These are phyloP conservation scores for Tympanoctomys barrerae DNA, from an alignment of 2,797 vertebrate species.

Conservation along the genomic window DNA sequence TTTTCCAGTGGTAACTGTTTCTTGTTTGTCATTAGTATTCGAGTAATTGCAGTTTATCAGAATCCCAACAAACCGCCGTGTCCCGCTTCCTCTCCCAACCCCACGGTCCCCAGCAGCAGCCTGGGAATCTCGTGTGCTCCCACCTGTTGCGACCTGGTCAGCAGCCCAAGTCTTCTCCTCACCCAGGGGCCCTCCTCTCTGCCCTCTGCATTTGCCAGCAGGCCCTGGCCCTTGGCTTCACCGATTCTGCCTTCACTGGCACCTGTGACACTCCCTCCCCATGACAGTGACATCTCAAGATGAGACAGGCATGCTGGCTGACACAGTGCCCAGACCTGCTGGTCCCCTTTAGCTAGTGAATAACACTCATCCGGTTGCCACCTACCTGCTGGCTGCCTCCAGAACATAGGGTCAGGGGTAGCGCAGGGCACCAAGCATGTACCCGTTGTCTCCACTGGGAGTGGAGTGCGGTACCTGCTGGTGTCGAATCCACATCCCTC, in stretches of 20 bases:
- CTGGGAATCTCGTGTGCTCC: neutral
- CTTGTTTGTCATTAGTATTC: neutral
- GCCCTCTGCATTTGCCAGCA: neutral
- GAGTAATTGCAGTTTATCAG: neutral
- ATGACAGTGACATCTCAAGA: neutral
- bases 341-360: neutral
- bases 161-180: neutral
- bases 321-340: too few relatives aligned
- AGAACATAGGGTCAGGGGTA: neutral
- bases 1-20: conserved; percentile 46
- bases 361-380: neutral
- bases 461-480: neutral
- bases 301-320: neutral
- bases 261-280: too few relatives aligned
- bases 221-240: neutral
- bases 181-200: neutral
- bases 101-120: neutral
- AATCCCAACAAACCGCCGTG: neutral
- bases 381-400: neutral
- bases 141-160: too few relatives aligned
- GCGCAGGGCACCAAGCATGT: accelerated
- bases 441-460: neutral
- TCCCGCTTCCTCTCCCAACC: neutral
- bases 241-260: neutral
- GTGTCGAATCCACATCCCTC: neutral